Evolutionary conservation across 2,113 vertebrate species (phyloP).

Genomic region (Balaenoptera acutorostrata): DNA sequence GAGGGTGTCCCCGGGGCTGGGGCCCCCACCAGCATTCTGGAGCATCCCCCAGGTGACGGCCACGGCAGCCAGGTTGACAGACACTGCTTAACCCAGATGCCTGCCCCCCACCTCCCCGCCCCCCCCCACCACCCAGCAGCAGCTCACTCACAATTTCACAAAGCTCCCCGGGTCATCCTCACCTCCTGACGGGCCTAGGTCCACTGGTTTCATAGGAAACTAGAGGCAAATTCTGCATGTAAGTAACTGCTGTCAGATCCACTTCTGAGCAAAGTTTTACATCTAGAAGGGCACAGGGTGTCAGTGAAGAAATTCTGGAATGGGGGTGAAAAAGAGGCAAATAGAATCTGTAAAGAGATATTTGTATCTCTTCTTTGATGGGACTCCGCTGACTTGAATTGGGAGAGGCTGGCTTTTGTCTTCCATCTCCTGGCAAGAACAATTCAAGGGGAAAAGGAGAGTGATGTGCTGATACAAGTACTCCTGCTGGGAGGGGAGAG

Average conservation of each 20-base stretch:
- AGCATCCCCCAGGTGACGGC: background rate
- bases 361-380: background rate
- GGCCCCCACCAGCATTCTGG: too few species aligned
- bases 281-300: background rate
- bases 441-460: background rate
- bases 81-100: background rate
- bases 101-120: background rate
- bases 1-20: background rate
- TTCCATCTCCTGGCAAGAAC: background rate
- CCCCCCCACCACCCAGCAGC: too few species aligned
- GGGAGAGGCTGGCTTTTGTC: background rate
- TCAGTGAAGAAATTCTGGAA: background rate
- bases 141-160: background rate
- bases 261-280: background rate
- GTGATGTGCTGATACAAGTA: background rate
- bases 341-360: background rate
- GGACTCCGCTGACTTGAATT: background rate
- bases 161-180: background rate
- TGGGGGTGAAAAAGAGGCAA: background rate
- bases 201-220: background rate
- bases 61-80: background rate
- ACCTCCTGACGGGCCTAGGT: background rate
- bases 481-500: too few species aligned
- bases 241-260: background rate
- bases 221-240: background rate